Base-by-base conservation (phyloP, 1,140 invertebrate species). In the Papilio glaucus region DNA sequence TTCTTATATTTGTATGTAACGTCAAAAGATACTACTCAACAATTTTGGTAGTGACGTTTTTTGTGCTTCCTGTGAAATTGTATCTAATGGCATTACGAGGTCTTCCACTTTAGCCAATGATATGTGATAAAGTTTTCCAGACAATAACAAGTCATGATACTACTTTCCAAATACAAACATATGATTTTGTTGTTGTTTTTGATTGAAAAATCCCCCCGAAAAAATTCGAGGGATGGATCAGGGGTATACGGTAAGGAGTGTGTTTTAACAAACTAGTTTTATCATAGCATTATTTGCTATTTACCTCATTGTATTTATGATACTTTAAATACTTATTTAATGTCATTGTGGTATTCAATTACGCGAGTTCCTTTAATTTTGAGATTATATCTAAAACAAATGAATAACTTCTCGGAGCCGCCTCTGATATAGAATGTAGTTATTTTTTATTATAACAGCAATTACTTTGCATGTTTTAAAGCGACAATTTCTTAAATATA, bases 271-370 rank as follows among this genome's bases (percentile, higher is more conserved):
- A 49, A 57, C 12, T 13, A 49, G 21, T 24, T 24, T 24, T 57
- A 57, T 33, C 29, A 3, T 57, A 49, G 69, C 57, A 39, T 71
- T 61, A 15, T 63, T 62, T 72, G 18, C 26, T 63, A 49, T 72
- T 21, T 45, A 72, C 45, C 37, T 63, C 33, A 49, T 72, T 72
- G n/a, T 62, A 62, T 26, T 57, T 57, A 21, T 57, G 49, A 57
- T 57, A 26, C 10, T 26, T 57, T 53, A 38, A 53, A 53, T 53
- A 29, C 12, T 70, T 57, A 18, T 45, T 70, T 72, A 41, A 63
- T 42, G 6, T 33, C 12, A 37, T 13, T 24, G 8, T 39, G 38
- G 26, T 15, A n/a, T 18, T 15, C n/a, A 45, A 45, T 45, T 18
- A 45, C 6, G 4, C 5, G 4, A 4, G 4, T 15, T 3, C 1